Percentiles rank a stretch among this genome's conserved stretches.
Conservation (phyloP, 2,797 vertebrate species). For the Silurus aristotelis region DNA sequence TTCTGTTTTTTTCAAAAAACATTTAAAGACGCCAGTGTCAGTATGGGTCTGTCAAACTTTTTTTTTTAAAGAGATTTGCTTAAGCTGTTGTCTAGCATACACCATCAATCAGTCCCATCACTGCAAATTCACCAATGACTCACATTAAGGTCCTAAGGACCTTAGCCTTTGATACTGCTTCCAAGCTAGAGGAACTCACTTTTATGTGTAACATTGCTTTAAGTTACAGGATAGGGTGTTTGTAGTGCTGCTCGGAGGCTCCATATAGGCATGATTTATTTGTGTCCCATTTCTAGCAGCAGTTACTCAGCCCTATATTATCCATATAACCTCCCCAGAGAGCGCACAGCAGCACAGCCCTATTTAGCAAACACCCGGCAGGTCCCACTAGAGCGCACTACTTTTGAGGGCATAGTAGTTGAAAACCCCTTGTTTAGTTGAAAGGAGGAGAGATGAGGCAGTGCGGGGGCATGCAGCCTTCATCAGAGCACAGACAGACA, state of each 20-base stretch:
- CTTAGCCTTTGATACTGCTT: not conserved
- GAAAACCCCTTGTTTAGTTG: conserved; percentile 15
- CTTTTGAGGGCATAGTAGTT: conserved; percentile 40
- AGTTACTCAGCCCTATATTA: conserved; percentile 43
- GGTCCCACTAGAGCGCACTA: conserved; percentile 32
- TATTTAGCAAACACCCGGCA: conserved; percentile 46
- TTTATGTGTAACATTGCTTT: not conserved
- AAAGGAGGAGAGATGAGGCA: conserved; percentile 25
- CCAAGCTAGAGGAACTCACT: not conserved
- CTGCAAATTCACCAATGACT: not conserved
- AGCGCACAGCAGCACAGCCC: conserved; percentile 47
- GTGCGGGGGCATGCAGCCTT: conserved; percentile 50
- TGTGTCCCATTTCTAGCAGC: conserved; percentile 43
- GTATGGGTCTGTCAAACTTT: not conserved
- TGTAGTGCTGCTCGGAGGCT: not conserved
- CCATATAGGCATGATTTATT: conserved; percentile 49
- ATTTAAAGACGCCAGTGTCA: not conserved
- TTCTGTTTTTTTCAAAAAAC: conserved; percentile 25
- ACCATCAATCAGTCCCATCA: not conserved
- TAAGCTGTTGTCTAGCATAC: no score
- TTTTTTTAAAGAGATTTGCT: not conserved
- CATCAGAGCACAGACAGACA: conserved; percentile 34
- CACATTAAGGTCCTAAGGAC: not conserved
- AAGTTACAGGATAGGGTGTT: not conserved
- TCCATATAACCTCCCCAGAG: conserved; percentile 48